Conservation (phyloP, 2,113 vertebrate genomes). For the Melospiza melodia region DNA sequence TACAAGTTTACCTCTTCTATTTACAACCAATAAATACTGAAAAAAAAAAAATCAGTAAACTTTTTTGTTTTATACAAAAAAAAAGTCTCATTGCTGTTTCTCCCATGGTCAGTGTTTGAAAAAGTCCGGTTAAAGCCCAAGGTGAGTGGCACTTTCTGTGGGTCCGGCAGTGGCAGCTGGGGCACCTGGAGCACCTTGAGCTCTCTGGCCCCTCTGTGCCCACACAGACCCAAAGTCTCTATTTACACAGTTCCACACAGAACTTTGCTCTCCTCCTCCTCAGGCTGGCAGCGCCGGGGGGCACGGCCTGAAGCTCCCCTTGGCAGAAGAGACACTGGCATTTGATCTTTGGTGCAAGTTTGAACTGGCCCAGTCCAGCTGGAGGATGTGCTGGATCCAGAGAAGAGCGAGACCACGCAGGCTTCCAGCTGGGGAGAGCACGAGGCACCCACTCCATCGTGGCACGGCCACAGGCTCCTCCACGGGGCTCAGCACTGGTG, state of each 20-base stretch:
- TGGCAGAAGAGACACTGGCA: conserved; percentile 18
- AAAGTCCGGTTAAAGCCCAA: conserved; percentile 35
- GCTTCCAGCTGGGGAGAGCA: neutral
- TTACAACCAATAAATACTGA: conserved; percentile 86
- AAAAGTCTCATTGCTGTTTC: neutral
- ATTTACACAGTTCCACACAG: conserved; percentile 30
- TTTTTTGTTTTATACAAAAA: conserved; percentile 66
- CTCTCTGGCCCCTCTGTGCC: neutral
- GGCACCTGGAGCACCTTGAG: neutral
- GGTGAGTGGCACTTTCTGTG: conserved; percentile 32
- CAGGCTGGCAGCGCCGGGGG: neutral
- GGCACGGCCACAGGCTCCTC: neutral
- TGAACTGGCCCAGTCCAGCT: neutral
- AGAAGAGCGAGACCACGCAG: neutral
- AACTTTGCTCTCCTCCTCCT: neutral
- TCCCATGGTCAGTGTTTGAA: conserved; percentile 24
- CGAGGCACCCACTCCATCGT: neutral
- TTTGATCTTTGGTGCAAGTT: conserved; percentile 80
- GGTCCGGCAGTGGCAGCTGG: neutral
- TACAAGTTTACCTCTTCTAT: conserved; percentile 78
- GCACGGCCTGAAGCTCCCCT: neutral
- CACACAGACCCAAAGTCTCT: neutral
- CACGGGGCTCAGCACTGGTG: neutral
- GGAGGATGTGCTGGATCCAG: neutral
- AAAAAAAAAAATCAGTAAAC: conserved; percentile 56